Evolutionary conservation across 2,888 invertebrate genomes (phyloP), one percentile per base, ranked within the genome.

Genomic region (Hydraecia micacea): DNA sequence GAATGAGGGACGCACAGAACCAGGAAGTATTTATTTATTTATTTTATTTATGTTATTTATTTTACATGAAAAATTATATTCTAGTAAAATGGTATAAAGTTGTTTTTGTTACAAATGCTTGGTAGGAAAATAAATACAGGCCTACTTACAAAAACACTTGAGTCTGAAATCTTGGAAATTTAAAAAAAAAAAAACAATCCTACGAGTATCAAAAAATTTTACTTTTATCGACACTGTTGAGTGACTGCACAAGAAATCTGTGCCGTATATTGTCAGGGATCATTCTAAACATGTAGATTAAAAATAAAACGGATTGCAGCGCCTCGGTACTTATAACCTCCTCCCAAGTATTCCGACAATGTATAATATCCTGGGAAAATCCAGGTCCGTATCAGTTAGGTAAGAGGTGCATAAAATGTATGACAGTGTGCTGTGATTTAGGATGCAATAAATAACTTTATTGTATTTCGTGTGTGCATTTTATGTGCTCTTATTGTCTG

Each of bases 401-500:
- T 62, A 77, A 63, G 52, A 55, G 77, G 75, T 82, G 83, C 80
- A 88, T 86, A 86, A 84, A 88, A 86, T 86, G 39, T 75, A 81
- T 63, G 39, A 36, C 49, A 77, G 73, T 79, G 72, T 73, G 28
- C 68, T 55, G 71, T 79, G 78, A 87, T 87, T 83, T 73, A 87
- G 58, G 80, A 55, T 84, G 80, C 76, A 81, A 89, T 89, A 88
- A 89, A 89, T 83, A 88, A 73, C 85, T 87, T 88, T 89, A 88
- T 80, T 75, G 71, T 67, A 74, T 77, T 84, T 78, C 69, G 66
- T 78, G 70, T 75, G 72, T 82, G 81, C 86, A 89, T 76, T 88
- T 87, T 88, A 86, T 83, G 80, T 55, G 76, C 80, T 72, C 70
- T 81, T 83, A 75, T 77, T 83, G 88, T 86, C 52, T 66, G 75